Evolutionary conservation across 2,797 vertebrate genomes (phyloP).

Genomic region (Ptychobarbus kaznakovi): DNA sequence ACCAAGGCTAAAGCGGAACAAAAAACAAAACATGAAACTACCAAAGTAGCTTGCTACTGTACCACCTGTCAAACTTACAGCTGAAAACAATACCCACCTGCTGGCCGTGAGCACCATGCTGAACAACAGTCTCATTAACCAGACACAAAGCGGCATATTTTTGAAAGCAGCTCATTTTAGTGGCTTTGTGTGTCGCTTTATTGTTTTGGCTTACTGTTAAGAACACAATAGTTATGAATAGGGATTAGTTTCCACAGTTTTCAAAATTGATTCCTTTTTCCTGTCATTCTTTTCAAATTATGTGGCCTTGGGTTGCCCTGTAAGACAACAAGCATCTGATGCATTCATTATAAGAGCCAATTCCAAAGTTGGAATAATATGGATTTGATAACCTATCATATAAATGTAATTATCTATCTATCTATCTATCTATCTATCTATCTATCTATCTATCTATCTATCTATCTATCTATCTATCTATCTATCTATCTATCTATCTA

Average conservation of each 20-base stretch:
- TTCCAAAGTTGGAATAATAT: not conserved
- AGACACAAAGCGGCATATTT: not conserved
- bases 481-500: not conserved
- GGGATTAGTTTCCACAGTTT: conserved; percentile 47
- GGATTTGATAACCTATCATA: conserved; percentile 5
- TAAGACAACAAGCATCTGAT: conserved; percentile 5
- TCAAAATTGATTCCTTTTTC: conserved; percentile 49
- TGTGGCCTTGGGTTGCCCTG: not conserved
- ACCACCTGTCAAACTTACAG: conserved; percentile 52
- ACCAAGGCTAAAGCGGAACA: conserved; percentile 30
- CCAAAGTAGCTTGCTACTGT: conserved; percentile 39
- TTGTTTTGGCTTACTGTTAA: not conserved
- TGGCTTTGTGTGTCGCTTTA: conserved; percentile 34
- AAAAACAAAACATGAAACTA: conserved; percentile 46
- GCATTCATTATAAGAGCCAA: not conserved
- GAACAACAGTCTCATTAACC: conserved; percentile 30
- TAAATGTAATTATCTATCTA: not conserved
- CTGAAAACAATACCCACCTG: conserved; percentile 60
- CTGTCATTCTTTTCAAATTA: conserved; percentile 45
- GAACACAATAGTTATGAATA: conserved; percentile 33
- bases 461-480: not conserved
- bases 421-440: not conserved
- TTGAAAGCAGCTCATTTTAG: conserved; percentile 16
- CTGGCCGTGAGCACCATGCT: conserved; percentile 2
- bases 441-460: too few relatives aligned